Conservation (phyloP, 2,113 vertebrate species). For the Bolborhynchus lineola region DNA sequence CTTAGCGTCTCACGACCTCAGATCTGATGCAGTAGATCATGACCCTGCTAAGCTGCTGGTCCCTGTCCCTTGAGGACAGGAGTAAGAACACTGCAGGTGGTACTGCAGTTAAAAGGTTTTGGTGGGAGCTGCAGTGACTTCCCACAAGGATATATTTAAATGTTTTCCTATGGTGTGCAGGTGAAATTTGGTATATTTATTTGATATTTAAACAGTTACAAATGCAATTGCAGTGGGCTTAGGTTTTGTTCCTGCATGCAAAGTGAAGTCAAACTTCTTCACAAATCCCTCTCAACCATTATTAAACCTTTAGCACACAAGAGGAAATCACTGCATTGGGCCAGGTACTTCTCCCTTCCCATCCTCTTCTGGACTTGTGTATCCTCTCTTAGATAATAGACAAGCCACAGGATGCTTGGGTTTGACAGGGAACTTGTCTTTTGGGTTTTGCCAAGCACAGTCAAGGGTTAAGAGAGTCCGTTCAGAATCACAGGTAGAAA, state of each 20-base stretch:
- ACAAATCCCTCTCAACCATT: not conserved
- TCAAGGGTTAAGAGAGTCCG: not conserved
- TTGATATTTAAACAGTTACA: not conserved
- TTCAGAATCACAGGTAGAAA: not conserved
- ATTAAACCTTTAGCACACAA: not conserved
- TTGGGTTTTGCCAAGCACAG: not conserved
- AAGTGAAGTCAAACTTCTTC: not conserved
- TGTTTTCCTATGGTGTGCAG: not conserved
- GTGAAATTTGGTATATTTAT: not conserved
- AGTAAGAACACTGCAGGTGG: not conserved
- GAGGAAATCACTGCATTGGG: not conserved
- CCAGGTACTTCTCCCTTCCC: not conserved
- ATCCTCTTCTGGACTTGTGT: not conserved
- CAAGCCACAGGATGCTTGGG: conserved; percentile 1
- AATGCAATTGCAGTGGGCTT: not conserved
- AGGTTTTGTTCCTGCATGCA: not conserved
- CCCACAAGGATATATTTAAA: not conserved
- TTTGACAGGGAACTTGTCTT: not conserved
- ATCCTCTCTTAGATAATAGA: not conserved
- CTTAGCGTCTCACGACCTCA: accelerated
- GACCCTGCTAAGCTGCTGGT: not conserved
- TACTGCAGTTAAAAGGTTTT: not conserved
- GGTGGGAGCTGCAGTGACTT: not conserved
- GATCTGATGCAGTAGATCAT: accelerated
- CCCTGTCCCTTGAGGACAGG: not conserved